These are phyloP conservation scores for Tryphoninae sp. DNA, from an alignment of 2,888 invertebrate species.

Conservation along the genomic window DNA sequence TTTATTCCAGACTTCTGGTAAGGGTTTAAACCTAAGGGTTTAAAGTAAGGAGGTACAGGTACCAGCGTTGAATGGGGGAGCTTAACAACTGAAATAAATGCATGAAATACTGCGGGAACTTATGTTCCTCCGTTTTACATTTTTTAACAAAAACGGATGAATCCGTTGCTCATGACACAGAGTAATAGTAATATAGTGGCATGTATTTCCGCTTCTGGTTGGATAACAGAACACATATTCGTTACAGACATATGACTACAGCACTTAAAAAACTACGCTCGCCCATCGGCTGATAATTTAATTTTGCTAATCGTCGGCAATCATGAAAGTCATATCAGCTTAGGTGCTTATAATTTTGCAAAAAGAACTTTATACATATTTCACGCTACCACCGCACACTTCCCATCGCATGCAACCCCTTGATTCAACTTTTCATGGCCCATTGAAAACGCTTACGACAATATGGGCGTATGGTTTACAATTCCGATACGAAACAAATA, in stretches of 20 bases:
- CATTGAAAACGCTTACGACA: slow-evolving; percentile 64
- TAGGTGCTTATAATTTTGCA: slow-evolving; percentile 43
- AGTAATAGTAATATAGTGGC: slow-evolving; percentile 21
- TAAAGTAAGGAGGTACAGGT: slow-evolving; percentile 62
- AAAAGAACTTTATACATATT: slow-evolving; percentile 60
- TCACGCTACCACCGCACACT: slow-evolving; percentile 67
- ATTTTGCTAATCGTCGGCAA: slow-evolving; percentile 1
- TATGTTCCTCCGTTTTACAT: slow-evolving; percentile 71
- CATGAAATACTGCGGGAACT: slow-evolving; percentile 66
- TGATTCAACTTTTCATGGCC: slow-evolving; percentile 65
- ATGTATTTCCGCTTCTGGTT: slow-evolving; percentile 47
- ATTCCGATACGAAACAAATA: slow-evolving; percentile 39
- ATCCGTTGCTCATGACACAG: slow-evolving; percentile 17
- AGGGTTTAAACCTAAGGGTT: not conserved
- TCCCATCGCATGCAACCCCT: slow-evolving; percentile 66
- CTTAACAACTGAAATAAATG: slow-evolving; percentile 67
- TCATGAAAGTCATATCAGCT: slow-evolving; percentile 5
- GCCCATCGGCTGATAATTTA: slow-evolving; percentile 41
- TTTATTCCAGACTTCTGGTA: not conserved
- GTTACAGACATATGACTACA: slow-evolving; percentile 47
- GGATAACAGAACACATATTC: slow-evolving; percentile 56
- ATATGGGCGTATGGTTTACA: slow-evolving; percentile 45
- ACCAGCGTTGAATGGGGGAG: slow-evolving; percentile 59
- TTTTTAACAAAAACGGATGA: slow-evolving; percentile 67
- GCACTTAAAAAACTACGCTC: slow-evolving; percentile 58